phyloP scores from a whole-genome alignment of 2,888 invertebrate genomes.

The Caradrina clavipalpis region DNA sequence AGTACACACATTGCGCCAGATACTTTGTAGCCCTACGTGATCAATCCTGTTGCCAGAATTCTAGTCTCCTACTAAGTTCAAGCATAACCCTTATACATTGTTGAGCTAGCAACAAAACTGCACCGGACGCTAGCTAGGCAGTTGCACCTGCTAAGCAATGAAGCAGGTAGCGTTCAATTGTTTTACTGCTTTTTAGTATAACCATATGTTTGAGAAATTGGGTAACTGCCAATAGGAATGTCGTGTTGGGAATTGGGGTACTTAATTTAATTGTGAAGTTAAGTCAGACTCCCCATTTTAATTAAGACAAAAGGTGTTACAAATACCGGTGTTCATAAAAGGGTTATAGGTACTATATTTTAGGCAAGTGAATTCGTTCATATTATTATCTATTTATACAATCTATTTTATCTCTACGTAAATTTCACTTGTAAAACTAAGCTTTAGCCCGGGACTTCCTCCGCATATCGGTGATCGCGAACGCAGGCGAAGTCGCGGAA shows the following conservation, averaged over 20 bases:
- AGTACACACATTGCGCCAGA: background rate
- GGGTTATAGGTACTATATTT: constrained; percentile 3
- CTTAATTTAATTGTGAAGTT: constrained; percentile 18
- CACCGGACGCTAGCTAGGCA: background rate
- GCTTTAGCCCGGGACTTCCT: no score
- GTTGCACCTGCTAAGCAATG: background rate
- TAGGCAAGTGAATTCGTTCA: background rate
- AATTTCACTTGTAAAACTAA: background rate
- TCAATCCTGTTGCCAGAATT: background rate
- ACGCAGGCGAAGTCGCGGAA: no score
- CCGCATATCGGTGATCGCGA: no score
- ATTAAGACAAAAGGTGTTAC: constrained; percentile 13
- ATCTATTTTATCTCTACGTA: no score
- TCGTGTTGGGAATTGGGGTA: constrained; percentile 11
- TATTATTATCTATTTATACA: constrained; percentile 2
- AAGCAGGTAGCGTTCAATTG: background rate
- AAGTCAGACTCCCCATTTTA: constrained; percentile 10
- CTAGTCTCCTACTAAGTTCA: no score
- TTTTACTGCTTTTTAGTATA: background rate
- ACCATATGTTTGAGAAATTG: constrained; percentile 24
- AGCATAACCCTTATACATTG: no score
- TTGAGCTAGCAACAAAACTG: background rate
- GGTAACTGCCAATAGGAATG: constrained; percentile 20
- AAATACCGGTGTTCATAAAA: background rate
- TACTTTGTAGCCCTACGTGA: background rate